Base-by-base conservation (phyloP, 1,140 invertebrate species). In the Orchestia grillus region DNA sequence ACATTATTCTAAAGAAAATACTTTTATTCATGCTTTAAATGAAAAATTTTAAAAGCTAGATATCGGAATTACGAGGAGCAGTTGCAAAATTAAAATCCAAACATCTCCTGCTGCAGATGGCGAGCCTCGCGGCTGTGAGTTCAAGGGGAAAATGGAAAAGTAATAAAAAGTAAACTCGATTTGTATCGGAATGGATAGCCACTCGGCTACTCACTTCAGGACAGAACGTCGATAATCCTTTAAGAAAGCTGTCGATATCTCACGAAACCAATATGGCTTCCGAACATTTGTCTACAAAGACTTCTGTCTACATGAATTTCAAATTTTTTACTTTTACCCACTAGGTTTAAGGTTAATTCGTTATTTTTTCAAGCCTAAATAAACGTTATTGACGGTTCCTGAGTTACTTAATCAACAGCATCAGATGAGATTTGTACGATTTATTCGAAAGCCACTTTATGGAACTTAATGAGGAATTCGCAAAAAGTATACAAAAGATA, bases 101-200 rank as follows among this genome's bases (percentile, higher is more conserved):
- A n/a, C 11, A 77, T 77, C 62, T 36, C 11, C 15, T 23, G 15
- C 28, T 36, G 1, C 62, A 77, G 28, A 3, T 19, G 3, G 28
- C 11, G 36, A 28, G 62, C 11, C 28, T 77, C 28, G 62, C 28
- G 11, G 11, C 28, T 77, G 62, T 77, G 11, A 77, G 15, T 36
- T 15, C 88, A 43, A 4, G n/a, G 36, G 88, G 15, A 90, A 90
- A 53, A 53, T 53, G 47, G 6, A 19, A 19, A 90, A 90, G 15
- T 43, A 11, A 42, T 1, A 44, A 90, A 44, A 90, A 28, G 4
- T 4, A 90, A 90, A 90, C 41, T 44, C 88, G 88, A 90, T 90
- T 90, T 90, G 28, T 90, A 44, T 90, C 8, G 88, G 88, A 90
- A 90, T 42, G n/a, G 88, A 90, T 90, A 44, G 88, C 88, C 43